Evolutionary conservation across 2,113 vertebrate genomes (phyloP).

Genomic region (Trachemys scripta): DNA sequence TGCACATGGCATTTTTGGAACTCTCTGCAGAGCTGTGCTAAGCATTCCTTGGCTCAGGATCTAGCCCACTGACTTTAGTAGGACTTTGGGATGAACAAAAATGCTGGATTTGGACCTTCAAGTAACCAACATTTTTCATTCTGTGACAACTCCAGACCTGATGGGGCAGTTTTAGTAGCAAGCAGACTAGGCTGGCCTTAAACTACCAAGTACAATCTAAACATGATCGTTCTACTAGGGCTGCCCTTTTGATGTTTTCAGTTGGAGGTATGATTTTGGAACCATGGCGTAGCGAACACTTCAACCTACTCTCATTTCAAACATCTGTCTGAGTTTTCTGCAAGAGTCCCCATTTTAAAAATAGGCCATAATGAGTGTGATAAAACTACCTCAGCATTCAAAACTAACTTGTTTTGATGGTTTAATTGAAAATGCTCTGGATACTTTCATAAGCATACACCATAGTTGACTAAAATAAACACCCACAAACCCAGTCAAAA

Average conservation of each 20-base stretch:
- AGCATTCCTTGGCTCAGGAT: background rate
- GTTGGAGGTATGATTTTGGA: background rate
- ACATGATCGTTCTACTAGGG: background rate
- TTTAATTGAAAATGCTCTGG: constrained; percentile 73
- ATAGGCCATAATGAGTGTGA: constrained; percentile 60
- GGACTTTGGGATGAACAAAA: background rate
- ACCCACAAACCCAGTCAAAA: background rate
- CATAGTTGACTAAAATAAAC: constrained; percentile 37
- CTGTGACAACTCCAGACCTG: background rate
- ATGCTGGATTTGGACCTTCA: background rate
- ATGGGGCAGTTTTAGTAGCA: background rate
- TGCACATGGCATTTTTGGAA: rapidly evolving
- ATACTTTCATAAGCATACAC: constrained; percentile 44
- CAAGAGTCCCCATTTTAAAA: constrained; percentile 63
- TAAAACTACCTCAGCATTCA: constrained; percentile 62
- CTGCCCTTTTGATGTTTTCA: background rate
- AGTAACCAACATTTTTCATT: background rate
- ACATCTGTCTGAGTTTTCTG: constrained; percentile 60
- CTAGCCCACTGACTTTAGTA: background rate
- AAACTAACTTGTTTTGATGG: constrained; percentile 58
- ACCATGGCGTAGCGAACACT: background rate
- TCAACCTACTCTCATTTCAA: constrained; percentile 17
- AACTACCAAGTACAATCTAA: background rate
- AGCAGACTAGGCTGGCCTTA: background rate
- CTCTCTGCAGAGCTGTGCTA: background rate